Base-by-base conservation (phyloP, 2,888 invertebrate genomes). In the Dryococelus australis region DNA sequence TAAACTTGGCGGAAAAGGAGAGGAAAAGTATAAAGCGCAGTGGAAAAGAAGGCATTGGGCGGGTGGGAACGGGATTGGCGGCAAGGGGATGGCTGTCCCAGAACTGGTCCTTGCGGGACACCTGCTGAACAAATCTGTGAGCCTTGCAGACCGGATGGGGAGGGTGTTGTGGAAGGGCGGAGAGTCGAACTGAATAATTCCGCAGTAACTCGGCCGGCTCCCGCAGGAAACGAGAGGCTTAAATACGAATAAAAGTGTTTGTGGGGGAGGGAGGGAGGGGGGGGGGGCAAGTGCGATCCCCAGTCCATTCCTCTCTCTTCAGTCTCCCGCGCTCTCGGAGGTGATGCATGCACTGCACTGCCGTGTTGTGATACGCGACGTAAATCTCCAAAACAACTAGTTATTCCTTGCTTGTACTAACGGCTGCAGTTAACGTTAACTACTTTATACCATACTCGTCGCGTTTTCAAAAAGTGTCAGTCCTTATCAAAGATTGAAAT, bases 61-160 rank as follows among this genome's bases (percentile, higher is more conserved):
- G 16, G 83, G 83, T 16, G 83, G 83, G 28, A 28, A 43, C 28
- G 83, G 16, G 83, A 83, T 65, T 65, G 65, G 20, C 1, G 20
- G 65, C 13, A 20, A 65, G 43, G 83, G 83, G 28, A 20, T 1
- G 83, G 12, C 9, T 28, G 27, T 12, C 16, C 83, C 43, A 28
- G 83, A 83, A 24, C 83, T 27, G 43, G 83, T 83, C 83, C 85
- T 43, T 51, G 84, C 51, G 85, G 84, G 85, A 87, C 87, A 87
- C 87, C 87, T 87, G 87, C 28, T 80, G 85, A 81, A 87, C 85
- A 87, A 85, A 85, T 84, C 84, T 53, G 20, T 26, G n/a, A 28
- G 53, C 51, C n/a, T 16, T 27, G 27, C 5, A 2, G 83, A 26
- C 10, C 8, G 43, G 9, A 9, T n/a, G 9, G 83, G 28, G 28